Evolutionary conservation across 2,113 vertebrate genomes (phyloP).

Genomic region (Thunnus maccoyii): DNA sequence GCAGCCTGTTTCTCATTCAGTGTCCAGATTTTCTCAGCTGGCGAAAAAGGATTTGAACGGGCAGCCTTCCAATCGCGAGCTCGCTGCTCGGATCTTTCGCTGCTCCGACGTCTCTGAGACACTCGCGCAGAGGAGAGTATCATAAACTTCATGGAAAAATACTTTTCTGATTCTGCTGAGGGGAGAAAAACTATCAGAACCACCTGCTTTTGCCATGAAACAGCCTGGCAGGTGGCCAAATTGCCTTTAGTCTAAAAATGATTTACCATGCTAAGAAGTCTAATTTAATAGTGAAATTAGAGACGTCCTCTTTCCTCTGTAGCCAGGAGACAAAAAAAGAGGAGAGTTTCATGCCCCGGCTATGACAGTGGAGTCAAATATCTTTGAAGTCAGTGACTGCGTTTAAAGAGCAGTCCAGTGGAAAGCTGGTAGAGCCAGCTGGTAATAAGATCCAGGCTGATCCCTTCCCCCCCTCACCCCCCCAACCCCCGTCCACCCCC

Average conservation of each 20-base stretch:
- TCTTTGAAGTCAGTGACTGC: constrained; percentile 60
- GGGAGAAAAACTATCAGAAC: background rate
- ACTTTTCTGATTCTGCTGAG: background rate
- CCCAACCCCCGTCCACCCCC: background rate
- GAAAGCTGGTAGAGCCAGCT: constrained; percentile 66
- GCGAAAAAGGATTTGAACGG: constrained; percentile 27
- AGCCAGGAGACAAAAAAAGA: constrained; percentile 33
- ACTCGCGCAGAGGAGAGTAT: background rate
- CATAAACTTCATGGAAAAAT: constrained; percentile 50
- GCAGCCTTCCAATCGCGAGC: constrained; percentile 36
- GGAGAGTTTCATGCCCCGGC: background rate
- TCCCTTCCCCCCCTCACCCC: constrained; percentile 25
- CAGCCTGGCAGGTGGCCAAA: constrained; percentile 29
- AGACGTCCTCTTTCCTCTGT: background rate
- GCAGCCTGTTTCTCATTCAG: constrained; percentile 48
- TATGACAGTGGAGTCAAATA: constrained; percentile 48
- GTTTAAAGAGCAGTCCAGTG: constrained; percentile 65
- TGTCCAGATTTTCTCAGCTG: constrained; percentile 55
- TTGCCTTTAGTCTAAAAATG: background rate
- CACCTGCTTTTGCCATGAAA: constrained; percentile 50
- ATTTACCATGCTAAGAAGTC: constrained; percentile 12
- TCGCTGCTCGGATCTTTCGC: constrained; percentile 13
- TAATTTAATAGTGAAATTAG: constrained; percentile 14
- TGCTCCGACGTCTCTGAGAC: constrained; percentile 16
- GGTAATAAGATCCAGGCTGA: constrained; percentile 74